These are phyloP conservation scores for Ganaspis sp. DNA, from an alignment of 1,140 invertebrate species.

Conservation along the genomic window DNA sequence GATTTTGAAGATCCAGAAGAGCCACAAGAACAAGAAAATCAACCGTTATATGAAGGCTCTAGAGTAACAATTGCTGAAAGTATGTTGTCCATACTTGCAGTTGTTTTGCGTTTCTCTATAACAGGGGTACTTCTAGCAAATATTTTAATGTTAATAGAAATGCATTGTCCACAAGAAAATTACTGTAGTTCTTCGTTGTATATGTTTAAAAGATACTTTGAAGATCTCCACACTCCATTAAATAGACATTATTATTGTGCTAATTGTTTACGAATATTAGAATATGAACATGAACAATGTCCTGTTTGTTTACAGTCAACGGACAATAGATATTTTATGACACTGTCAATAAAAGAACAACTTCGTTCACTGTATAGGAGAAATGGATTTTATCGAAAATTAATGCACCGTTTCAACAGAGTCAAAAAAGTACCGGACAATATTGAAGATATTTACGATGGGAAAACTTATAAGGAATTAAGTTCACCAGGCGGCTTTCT, in stretches of 20 bases:
- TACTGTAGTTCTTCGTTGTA: conserved; percentile 35
- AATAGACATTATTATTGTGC: conserved; percentile 38
- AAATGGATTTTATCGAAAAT: conserved; percentile 23
- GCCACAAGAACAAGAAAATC: not conserved
- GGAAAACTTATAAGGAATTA: too few relatives aligned
- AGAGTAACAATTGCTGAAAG: conserved; percentile 25
- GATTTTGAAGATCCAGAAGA: too few relatives aligned
- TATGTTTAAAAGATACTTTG: conserved; percentile 38
- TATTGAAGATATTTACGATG: too few relatives aligned
- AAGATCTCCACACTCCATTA: not conserved
- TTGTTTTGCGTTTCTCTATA: conserved; percentile 21
- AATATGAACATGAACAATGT: conserved; percentile 6
- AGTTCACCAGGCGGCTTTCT: too few relatives aligned
- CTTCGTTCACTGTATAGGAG: conserved; percentile 25
- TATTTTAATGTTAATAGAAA: conserved; percentile 28
- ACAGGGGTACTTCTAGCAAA: conserved; percentile 23
- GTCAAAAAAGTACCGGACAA: not conserved
- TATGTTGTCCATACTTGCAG: conserved; percentile 16
- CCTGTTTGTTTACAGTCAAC: too few relatives aligned
- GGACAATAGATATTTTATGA: conserved; percentile 27
- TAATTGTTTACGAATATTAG: conserved; percentile 17
- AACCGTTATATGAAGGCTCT: conserved; percentile 34
- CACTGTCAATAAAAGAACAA: conserved; percentile 35
- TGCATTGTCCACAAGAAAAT: conserved; percentile 37
- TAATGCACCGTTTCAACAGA: conserved; percentile 29